A percentile compares a stretch with the other conserved stretches of the same genome.
Evolutionary conservation across 2,888 invertebrate species (phyloP).

Genomic region (Sussaba pulchella): DNA sequence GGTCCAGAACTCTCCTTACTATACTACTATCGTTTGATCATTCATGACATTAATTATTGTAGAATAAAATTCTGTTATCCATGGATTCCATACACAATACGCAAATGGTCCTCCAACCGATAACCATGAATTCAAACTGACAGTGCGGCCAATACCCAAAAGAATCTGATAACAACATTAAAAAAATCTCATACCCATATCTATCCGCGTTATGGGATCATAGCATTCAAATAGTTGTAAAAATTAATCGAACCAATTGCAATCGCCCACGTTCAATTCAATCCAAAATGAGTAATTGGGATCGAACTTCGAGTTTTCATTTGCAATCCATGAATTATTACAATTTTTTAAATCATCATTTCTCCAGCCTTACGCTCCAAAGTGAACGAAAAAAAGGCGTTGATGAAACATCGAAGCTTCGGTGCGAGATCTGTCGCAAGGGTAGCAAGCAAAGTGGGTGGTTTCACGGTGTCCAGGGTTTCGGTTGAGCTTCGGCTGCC

Average conservation of each 20-base stretch:
- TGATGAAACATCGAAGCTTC: neutral
- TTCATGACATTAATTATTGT: too few relatives aligned
- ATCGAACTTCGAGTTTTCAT: neutral
- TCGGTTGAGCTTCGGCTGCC: slow-evolving; percentile 63
- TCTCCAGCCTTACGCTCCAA: too few relatives aligned
- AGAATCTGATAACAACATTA: slow-evolving; percentile 4
- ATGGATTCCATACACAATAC: neutral
- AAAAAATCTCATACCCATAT: slow-evolving; percentile 19
- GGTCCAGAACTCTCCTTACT: too few relatives aligned
- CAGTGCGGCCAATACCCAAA: slow-evolving; percentile 10
- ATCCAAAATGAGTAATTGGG: neutral
- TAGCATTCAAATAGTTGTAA: slow-evolving; percentile 9
- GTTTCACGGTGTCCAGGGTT: slow-evolving; percentile 56
- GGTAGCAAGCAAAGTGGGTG: slow-evolving; percentile 37
- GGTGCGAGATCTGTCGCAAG: neutral
- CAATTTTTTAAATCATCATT: neutral
- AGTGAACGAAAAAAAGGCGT: too few relatives aligned
- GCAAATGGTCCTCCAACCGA: neutral
- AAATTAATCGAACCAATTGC: slow-evolving; percentile 19
- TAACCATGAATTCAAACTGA: neutral
- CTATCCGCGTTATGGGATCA: slow-evolving; percentile 6
- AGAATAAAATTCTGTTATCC: too few relatives aligned
- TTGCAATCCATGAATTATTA: neutral
- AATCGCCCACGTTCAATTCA: neutral
- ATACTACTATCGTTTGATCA: too few relatives aligned